Percentiles rank a stretch among this genome's conserved stretches.
Conservation (phyloP, 1,140 invertebrate species). For the Lepidotrigona ventralis region DNA sequence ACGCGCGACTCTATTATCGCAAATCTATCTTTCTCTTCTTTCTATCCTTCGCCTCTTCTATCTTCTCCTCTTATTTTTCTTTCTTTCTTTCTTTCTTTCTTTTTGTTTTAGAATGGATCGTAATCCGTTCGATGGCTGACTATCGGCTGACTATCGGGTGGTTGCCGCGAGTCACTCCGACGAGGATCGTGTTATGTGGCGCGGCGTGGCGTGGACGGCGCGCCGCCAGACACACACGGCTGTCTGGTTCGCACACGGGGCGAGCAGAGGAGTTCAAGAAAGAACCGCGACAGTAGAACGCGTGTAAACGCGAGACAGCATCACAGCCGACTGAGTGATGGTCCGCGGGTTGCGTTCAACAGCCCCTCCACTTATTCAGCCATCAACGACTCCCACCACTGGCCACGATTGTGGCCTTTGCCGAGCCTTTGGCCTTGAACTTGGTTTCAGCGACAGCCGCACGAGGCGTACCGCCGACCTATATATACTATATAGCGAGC, state of each 20-base stretch:
- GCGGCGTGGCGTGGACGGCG: slow-evolving; percentile 36
- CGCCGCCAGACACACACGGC: slow-evolving; percentile 38
- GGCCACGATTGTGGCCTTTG: slow-evolving; percentile 78
- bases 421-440: slow-evolving; percentile 85
- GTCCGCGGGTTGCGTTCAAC: slow-evolving; percentile 80
- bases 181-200: slow-evolving; percentile 5
- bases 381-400: slow-evolving; percentile 77
- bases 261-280: slow-evolving; percentile 30
- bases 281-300: slow-evolving; percentile 69
- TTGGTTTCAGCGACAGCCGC: slow-evolving; percentile 82
- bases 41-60: too few species aligned
- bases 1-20: not conserved
- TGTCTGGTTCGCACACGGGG: slow-evolving; percentile 10
- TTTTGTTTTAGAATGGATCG: not conserved
- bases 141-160: slow-evolving; percentile 22
- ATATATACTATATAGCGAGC: slow-evolving; percentile 69
- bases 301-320: slow-evolving; percentile 79
- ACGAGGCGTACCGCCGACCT: slow-evolving; percentile 77
- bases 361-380: slow-evolving; percentile 78
- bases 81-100: too few species aligned
- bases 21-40: too few species aligned
- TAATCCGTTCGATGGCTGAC: not conserved
- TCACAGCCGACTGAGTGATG: slow-evolving; percentile 83
- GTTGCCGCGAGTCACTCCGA: slow-evolving; percentile 68
- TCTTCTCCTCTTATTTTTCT: not conserved